Conservation (phyloP, 2,113 vertebrate genomes). For the Nothocercus nigrocapillus region DNA sequence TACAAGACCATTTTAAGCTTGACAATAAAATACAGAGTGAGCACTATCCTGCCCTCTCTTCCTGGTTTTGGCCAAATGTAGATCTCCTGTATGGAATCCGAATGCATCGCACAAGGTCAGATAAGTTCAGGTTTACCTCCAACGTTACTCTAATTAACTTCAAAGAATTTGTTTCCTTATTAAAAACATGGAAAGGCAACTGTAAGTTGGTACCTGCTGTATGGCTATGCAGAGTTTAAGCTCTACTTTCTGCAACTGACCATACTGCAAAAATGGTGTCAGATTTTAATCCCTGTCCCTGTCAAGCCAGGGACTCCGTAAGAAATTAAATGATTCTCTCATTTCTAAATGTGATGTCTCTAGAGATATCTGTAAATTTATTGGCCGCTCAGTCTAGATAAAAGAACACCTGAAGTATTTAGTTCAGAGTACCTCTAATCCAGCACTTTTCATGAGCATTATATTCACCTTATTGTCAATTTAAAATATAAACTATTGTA, state of each 20-base stretch:
- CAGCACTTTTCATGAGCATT: neutral
- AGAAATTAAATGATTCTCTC: neutral
- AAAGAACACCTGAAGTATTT: neutral
- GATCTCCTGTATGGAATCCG: neutral
- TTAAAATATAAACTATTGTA: neutral
- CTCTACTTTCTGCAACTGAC: neutral
- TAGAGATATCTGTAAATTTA: neutral
- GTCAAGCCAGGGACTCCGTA: neutral
- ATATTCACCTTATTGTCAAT: neutral
- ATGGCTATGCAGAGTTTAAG: neutral
- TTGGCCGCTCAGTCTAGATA: neutral
- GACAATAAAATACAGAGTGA: neutral
- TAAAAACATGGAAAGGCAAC: neutral
- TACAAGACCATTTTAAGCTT: neutral
- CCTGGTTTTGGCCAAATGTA: neutral
- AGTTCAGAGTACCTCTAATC: neutral
- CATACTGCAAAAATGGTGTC: neutral
- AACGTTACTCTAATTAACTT: neutral
- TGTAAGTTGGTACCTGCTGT: neutral
- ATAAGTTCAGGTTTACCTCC: neutral
- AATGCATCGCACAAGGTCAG: neutral
- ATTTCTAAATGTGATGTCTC: neutral
- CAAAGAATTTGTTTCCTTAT: neutral
- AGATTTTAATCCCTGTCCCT: neutral
- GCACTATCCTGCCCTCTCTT: neutral